Conservation (phyloP, 2,888 invertebrate genomes). For the Rhyacophila evoluta region DNA sequence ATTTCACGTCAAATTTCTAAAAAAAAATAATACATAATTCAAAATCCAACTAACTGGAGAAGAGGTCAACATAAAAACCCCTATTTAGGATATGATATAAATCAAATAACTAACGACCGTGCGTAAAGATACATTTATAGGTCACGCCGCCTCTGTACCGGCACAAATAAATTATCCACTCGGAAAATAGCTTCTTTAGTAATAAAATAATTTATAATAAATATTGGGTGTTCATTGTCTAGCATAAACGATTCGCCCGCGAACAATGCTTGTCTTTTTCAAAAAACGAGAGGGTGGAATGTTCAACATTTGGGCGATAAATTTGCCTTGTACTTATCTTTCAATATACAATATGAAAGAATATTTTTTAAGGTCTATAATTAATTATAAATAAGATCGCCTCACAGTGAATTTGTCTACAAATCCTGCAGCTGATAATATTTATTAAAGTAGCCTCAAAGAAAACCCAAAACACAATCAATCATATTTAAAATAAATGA, state of each 20-base stretch:
- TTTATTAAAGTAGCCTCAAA: no score
- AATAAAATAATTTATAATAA: constrained; percentile 11
- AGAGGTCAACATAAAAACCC: background rate
- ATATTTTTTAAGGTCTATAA: background rate
- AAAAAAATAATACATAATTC: constrained; percentile 11
- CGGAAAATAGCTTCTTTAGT: constrained; percentile 6
- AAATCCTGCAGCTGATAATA: background rate
- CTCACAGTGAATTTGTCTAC: background rate
- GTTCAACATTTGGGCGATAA: background rate
- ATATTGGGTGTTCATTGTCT: background rate
- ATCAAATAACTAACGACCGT: constrained; percentile 15
- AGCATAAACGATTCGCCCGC: background rate
- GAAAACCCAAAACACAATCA: background rate
- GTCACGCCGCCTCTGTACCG: background rate
- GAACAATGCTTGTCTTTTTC: background rate
- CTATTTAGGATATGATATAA: constrained; percentile 5
- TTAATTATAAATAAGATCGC: background rate
- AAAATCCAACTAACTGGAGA: background rate
- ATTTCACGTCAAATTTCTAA: background rate
- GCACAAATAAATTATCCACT: constrained; percentile 23
- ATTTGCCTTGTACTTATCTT: background rate
- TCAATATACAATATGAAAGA: no score
- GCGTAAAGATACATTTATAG: constrained; percentile 7
- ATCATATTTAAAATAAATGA: background rate
- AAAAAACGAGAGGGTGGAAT: background rate